A percentile compares a stretch with the other conserved stretches of the same genome.
phyloP scores from a whole-genome alignment of 30 jellyfish, hydroid and myxozoan species.

The Morbakka virulenta region DNA sequence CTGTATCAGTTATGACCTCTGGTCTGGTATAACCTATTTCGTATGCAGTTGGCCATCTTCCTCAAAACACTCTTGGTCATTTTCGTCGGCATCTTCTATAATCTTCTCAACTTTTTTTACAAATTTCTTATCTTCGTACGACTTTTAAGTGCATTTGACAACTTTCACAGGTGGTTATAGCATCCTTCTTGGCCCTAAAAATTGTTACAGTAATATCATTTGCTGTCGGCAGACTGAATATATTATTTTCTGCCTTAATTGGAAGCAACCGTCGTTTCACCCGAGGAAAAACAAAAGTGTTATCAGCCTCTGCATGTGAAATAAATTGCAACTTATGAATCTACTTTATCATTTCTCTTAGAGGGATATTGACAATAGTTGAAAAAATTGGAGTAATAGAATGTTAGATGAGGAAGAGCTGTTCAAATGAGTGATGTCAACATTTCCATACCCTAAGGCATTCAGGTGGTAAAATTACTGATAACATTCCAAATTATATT shows the following conservation, averaged over 20 bases:
- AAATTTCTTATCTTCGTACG: background rate
- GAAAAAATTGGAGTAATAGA: slow-evolving; percentile 19
- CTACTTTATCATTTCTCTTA: background rate
- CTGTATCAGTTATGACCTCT: background rate
- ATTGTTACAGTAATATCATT: background rate
- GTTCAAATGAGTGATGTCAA: too few relatives aligned
- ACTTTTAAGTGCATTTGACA: background rate
- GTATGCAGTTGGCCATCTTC: background rate
- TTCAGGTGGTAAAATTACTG: slow-evolving; percentile 24
- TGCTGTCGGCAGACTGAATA: background rate
- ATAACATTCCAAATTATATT: slow-evolving; percentile 17
- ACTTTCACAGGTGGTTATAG: background rate
- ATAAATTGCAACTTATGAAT: slow-evolving; percentile 4
- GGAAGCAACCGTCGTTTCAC: slow-evolving; percentile 3
- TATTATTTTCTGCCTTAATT: background rate
- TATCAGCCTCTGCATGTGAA: slow-evolving; percentile 5
- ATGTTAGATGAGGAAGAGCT: slow-evolving; percentile 17
- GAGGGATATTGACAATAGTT: background rate
- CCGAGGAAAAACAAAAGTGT: background rate
- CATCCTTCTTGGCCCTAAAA: slow-evolving; percentile 1
- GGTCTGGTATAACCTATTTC: background rate
- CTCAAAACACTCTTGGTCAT: background rate
- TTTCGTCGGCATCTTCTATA: background rate
- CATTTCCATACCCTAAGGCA: slow-evolving; percentile 23
- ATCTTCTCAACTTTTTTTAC: background rate